A percentile compares a stretch with the other conserved stretches of the same genome.
These are phyloP conservation scores for Drosophila setosimentum DNA, from an alignment of 2,888 invertebrate genomes.

Conservation along the genomic window DNA sequence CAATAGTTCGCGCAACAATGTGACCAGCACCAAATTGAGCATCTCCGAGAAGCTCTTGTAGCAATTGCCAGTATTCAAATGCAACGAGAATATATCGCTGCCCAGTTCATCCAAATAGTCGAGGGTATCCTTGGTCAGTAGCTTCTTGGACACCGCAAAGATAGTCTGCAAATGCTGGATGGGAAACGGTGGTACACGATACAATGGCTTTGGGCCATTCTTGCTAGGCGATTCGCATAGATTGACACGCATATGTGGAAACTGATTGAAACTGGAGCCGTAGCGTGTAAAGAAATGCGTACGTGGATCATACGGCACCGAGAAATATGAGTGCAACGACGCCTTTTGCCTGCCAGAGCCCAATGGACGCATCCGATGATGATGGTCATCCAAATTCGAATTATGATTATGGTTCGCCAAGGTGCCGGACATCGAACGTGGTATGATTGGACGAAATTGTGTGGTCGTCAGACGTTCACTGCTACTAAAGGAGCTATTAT, in stretches of 20 bases:
- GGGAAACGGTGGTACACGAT: constrained; percentile 80
- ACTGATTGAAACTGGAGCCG: constrained; percentile 97
- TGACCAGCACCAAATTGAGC: constrained; percentile 96
- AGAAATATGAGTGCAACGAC: constrained; percentile 86
- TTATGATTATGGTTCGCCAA: constrained; percentile 86
- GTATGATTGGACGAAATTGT: constrained; percentile 94
- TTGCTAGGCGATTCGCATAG: constrained; percentile 89
- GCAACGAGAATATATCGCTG: constrained; percentile 90
- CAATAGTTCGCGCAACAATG: constrained; percentile 94
- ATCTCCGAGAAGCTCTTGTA: constrained; percentile 98
- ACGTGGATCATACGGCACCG: constrained; percentile 91
- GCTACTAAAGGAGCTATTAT: constrained; percentile 78
- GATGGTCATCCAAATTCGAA: constrained; percentile 51
- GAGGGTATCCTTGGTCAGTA: constrained; percentile 93
- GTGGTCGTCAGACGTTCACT: constrained; percentile 89
- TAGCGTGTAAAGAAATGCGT: constrained; percentile 96
- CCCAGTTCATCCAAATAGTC: constrained; percentile 94
- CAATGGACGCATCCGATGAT: constrained; percentile 75
- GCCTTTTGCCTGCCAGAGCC: constrained; percentile 68
- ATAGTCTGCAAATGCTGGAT: constrained; percentile 93
- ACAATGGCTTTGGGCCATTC: constrained; percentile 82
- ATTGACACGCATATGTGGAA: constrained; percentile 91
- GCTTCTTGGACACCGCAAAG: constrained; percentile 91
- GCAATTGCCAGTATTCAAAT: constrained; percentile 92
- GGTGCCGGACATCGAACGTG: constrained; percentile 94